Conservation (phyloP, 2,888 invertebrate species). For the Harpagoxenus sublaevis region DNA sequence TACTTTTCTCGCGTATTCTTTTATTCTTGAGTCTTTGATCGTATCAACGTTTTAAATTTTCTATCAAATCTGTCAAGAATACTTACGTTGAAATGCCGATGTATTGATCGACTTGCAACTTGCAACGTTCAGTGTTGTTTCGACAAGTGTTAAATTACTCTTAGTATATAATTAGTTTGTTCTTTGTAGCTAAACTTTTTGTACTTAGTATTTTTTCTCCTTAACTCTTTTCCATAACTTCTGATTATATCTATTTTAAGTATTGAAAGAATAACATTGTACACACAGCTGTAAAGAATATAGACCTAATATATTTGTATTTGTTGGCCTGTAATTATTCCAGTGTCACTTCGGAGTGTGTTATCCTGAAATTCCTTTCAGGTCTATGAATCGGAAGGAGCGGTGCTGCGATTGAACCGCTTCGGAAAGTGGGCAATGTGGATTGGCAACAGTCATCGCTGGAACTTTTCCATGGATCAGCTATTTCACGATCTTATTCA, state of each 20-base stretch:
- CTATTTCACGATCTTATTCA: slow-evolving; percentile 89
- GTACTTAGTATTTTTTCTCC: not conserved
- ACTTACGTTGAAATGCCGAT: not conserved
- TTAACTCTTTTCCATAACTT: not conserved
- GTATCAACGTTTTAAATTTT: not conserved
- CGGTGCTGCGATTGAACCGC: not conserved
- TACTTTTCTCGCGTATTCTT: not conserved
- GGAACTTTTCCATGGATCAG: slow-evolving; percentile 83
- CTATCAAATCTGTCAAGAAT: not conserved
- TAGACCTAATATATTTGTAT: not conserved
- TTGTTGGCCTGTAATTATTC: not conserved
- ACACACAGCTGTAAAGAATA: not conserved
- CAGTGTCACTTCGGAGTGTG: not conserved
- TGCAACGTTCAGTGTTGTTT: not conserved
- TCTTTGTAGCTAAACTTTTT: not conserved
- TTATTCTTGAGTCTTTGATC: not conserved
- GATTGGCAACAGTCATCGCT: slow-evolving; percentile 28
- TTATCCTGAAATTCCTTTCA: not conserved
- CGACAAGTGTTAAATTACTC: not conserved
- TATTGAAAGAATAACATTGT: not conserved
- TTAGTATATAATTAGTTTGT: not conserved
- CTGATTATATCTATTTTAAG: not conserved
- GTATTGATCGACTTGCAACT: not conserved
- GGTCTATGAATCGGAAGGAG: not conserved
- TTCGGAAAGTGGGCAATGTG: slow-evolving; percentile 41